Conservation (phyloP, 2,113 vertebrate species). For the Macheiramphus alcinus region DNA sequence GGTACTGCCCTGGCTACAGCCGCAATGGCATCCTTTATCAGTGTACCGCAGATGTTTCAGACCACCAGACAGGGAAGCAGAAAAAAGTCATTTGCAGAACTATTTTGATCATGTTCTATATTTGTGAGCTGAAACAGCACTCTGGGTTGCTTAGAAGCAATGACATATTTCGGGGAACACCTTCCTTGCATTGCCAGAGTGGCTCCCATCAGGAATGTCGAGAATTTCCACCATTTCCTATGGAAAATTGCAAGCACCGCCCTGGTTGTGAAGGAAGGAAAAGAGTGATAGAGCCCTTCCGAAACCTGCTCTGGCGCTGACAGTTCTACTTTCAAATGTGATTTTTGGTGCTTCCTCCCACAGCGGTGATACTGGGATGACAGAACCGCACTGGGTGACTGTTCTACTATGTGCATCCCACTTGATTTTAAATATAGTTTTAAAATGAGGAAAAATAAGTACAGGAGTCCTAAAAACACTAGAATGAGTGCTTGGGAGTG, state of each 20-base stretch:
- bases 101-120: neutral
- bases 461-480: neutral
- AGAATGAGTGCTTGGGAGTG: neutral
- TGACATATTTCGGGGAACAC: neutral
- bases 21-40: fast-evolving
- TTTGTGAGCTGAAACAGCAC: neutral
- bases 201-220: neutral
- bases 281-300: slow-evolving; percentile 43
- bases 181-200: fast-evolving
- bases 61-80: neutral
- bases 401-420: fast-evolving
- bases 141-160: neutral
- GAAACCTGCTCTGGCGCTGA: neutral
- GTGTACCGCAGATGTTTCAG: fast-evolving
- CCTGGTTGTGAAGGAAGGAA: slow-evolving; percentile 62
- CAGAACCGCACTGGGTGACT: fast-evolving
- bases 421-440: neutral
- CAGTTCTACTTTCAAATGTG: neutral
- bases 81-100: neutral
- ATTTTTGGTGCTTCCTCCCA: neutral
- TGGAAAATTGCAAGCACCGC: neutral
- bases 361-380: neutral
- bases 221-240: slow-evolving; percentile 63
- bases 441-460: neutral
- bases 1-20: neutral